phyloP scores from a whole-genome alignment of 2,113 vertebrate species.

The Callaeas wilsoni region DNA sequence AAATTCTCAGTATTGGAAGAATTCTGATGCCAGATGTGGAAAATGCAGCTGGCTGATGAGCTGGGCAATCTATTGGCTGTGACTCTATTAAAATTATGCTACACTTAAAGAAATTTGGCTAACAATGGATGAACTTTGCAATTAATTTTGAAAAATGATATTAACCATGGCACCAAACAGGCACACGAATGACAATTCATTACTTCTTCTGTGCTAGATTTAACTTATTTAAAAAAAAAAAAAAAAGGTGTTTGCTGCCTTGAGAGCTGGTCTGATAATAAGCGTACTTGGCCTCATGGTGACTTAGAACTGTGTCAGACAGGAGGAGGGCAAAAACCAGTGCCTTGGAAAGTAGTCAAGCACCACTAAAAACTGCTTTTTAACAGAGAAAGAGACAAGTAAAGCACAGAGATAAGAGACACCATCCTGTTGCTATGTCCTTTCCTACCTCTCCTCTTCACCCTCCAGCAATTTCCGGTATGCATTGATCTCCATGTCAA shows the following conservation, averaged over 20 bases:
- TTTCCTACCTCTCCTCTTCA: slow-evolving; percentile 86
- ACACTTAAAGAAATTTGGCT: neutral
- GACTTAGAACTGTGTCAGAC: neutral
- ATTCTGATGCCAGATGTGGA: neutral
- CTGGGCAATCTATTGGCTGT: neutral
- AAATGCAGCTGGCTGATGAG: neutral
- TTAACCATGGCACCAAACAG: neutral
- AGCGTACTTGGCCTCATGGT: neutral
- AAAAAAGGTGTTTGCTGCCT: neutral
- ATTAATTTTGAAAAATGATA: neutral
- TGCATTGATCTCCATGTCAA: slow-evolving; percentile 92
- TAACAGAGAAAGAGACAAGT: neutral
- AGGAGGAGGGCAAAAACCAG: neutral
- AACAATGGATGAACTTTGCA: neutral
- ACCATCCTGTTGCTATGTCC: neutral
- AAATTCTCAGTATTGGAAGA: neutral
- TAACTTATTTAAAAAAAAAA: neutral
- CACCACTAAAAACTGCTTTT: neutral
- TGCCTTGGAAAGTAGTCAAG: neutral
- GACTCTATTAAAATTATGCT: neutral
- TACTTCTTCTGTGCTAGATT: neutral
- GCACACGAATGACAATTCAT: neutral
- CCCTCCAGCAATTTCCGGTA: slow-evolving; percentile 90
- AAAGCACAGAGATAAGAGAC: neutral
- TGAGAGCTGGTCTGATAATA: neutral